Conservation (phyloP, 2,888 invertebrate genomes). For the Autographa pulchrina region DNA sequence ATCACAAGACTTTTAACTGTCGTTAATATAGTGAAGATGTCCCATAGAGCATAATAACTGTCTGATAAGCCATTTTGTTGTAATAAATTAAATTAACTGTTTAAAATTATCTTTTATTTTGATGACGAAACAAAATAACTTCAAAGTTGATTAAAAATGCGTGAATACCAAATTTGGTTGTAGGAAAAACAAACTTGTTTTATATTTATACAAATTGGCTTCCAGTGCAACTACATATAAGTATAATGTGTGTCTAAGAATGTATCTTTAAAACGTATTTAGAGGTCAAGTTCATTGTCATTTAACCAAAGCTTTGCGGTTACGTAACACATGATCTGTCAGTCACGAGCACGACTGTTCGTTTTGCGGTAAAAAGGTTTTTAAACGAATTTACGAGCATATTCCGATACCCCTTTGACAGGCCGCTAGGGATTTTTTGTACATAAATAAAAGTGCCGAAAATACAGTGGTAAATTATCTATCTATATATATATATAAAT, state of each 20-base stretch:
- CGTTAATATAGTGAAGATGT: slow-evolving; percentile 19
- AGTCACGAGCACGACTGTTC: slow-evolving; percentile 30
- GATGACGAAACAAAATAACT: not conserved
- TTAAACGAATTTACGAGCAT: not conserved
- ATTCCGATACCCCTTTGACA: not conserved
- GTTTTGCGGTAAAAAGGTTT: slow-evolving; percentile 26
- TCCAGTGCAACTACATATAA: not conserved
- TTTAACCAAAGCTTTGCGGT: slow-evolving; percentile 34
- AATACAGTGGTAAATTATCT: too few species aligned
- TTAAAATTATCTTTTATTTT: not conserved
- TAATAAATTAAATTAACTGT: not conserved
- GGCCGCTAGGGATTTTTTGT: too few species aligned
- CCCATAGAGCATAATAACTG: slow-evolving; percentile 19
- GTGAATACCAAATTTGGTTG: not conserved
- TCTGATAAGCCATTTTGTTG: not conserved
- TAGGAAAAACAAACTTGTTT: not conserved
- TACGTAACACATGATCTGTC: slow-evolving; percentile 44
- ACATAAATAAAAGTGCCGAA: too few species aligned
- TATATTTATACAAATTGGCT: not conserved
- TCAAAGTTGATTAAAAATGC: not conserved
- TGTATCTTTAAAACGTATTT: slow-evolving; percentile 14
- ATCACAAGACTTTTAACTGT: slow-evolving; percentile 8
- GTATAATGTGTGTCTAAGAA: not conserved
- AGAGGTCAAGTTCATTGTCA: slow-evolving; percentile 38
- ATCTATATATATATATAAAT: too few species aligned